Percentiles rank a stretch among this genome's conserved stretches.
Conservation (phyloP, 2,797 vertebrate genomes). For the Argentina silus region DNA sequence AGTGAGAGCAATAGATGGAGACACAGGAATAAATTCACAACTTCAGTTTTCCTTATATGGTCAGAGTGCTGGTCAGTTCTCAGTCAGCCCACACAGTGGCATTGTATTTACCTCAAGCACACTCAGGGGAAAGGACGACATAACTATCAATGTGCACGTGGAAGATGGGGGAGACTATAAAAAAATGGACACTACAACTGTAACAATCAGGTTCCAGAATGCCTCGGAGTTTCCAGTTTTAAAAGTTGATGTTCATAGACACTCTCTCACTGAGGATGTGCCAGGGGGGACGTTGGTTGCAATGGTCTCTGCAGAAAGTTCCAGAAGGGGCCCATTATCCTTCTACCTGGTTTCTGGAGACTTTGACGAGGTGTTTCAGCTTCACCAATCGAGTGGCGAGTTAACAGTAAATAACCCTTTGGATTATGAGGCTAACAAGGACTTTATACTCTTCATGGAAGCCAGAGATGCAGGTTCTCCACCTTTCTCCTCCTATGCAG, state of each 20-base stretch:
- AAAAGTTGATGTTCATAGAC: slow-evolving; percentile 54
- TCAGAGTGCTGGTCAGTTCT: slow-evolving; percentile 67
- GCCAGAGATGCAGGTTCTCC: slow-evolving; percentile 77
- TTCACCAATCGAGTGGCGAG: slow-evolving; percentile 67
- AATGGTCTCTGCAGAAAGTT: slow-evolving; percentile 58
- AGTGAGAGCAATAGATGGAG: slow-evolving; percentile 73
- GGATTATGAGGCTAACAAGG: slow-evolving; percentile 75
- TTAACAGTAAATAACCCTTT: slow-evolving; percentile 69
- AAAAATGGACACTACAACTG: slow-evolving; percentile 72
- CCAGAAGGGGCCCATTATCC: slow-evolving; percentile 65
- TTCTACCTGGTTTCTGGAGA: slow-evolving; percentile 79
- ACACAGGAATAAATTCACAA: slow-evolving; percentile 74
- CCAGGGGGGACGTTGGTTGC: slow-evolving; percentile 66
- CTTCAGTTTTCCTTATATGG: slow-evolving; percentile 76
- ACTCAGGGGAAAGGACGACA: slow-evolving; percentile 55
- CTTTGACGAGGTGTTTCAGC: slow-evolving; percentile 69
- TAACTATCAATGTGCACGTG: slow-evolving; percentile 68
- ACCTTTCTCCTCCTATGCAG: slow-evolving; percentile 78
- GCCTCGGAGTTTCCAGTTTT: slow-evolving; percentile 72
- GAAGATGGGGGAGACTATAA: slow-evolving; percentile 71
- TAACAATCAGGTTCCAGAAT: slow-evolving; percentile 76
- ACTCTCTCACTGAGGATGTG: slow-evolving; percentile 68
- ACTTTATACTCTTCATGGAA: slow-evolving; percentile 75
- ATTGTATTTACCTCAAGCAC: slow-evolving; percentile 55
- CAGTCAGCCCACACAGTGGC: slow-evolving; percentile 68